Evolutionary conservation across 2,113 vertebrate genomes (phyloP).

Genomic region (Aegithalos caudatus): DNA sequence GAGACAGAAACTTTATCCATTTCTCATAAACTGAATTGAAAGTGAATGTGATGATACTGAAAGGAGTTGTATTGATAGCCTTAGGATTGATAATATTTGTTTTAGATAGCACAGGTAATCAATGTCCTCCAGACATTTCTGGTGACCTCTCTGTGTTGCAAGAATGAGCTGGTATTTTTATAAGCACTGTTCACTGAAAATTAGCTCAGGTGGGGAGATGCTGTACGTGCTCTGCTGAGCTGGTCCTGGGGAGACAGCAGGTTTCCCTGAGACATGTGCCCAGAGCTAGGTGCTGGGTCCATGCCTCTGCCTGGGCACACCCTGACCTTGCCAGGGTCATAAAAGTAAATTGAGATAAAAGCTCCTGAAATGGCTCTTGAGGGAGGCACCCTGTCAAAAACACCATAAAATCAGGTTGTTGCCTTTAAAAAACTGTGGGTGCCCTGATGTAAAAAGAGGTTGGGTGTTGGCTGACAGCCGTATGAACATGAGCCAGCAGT

Average conservation of each 20-base stretch:
- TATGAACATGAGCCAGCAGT: not conserved
- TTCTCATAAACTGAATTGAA: not conserved
- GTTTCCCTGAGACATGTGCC: fast-evolving
- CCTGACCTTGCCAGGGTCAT: not conserved
- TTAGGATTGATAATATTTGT: not conserved
- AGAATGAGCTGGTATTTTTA: not conserved
- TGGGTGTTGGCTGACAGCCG: not conserved
- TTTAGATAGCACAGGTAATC: not conserved
- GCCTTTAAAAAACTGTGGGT: not conserved
- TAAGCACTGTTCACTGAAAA: not conserved
- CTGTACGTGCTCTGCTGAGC: not conserved
- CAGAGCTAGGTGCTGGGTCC: fast-evolving
- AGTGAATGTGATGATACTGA: not conserved
- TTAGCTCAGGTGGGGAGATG: not conserved
- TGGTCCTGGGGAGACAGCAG: fast-evolving
- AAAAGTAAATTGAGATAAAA: not conserved
- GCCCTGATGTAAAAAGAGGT: not conserved
- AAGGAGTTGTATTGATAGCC: not conserved
- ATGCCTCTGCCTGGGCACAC: not conserved
- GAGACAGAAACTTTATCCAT: not conserved
- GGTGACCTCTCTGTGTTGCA: not conserved
- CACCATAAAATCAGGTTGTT: not conserved
- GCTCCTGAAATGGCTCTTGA: not conserved
- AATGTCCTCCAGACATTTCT: not conserved
- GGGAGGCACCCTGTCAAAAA: not conserved